Evolutionary conservation across 2,888 invertebrate genomes (phyloP).

Genomic region (Tetragonisca angustula): DNA sequence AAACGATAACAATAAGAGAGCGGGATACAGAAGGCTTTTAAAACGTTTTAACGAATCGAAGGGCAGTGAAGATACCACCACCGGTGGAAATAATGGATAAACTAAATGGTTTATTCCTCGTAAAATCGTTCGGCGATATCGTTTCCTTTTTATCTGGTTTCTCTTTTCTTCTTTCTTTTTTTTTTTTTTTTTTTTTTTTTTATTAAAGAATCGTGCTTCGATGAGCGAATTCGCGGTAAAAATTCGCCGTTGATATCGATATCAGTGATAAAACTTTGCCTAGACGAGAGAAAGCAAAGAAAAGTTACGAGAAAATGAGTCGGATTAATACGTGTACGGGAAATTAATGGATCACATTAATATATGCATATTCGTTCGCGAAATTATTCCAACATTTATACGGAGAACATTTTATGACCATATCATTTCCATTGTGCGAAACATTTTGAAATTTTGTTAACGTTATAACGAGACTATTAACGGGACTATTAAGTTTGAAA

Average conservation of each 20-base stretch:
- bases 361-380: too few species aligned
- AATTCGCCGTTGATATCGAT: background rate
- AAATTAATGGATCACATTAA: too few species aligned
- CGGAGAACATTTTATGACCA: too few species aligned
- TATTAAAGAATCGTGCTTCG: background rate
- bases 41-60: slow-evolving; percentile 21
- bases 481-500: too few species aligned
- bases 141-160: background rate
- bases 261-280: background rate
- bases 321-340: too few species aligned
- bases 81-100: slow-evolving; percentile 7
- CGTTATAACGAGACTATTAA: too few species aligned
- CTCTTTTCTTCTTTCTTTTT: background rate
- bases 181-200: too few species aligned
- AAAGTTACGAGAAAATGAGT: too few species aligned
- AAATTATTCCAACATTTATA: too few species aligned
- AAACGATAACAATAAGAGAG: slow-evolving; percentile 26
- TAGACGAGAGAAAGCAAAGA: too few species aligned
- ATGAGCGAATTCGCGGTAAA: background rate
- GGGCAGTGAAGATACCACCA: background rate
- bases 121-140: background rate
- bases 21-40: slow-evolving; percentile 5
- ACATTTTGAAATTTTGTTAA: too few species aligned
- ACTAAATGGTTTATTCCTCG: slow-evolving; percentile 7
- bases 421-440: too few species aligned